Evolutionary conservation across 1,140 invertebrate species (phyloP), one percentile per base, ranked within the genome.

Genomic region (Drosophila arizonae): DNA sequence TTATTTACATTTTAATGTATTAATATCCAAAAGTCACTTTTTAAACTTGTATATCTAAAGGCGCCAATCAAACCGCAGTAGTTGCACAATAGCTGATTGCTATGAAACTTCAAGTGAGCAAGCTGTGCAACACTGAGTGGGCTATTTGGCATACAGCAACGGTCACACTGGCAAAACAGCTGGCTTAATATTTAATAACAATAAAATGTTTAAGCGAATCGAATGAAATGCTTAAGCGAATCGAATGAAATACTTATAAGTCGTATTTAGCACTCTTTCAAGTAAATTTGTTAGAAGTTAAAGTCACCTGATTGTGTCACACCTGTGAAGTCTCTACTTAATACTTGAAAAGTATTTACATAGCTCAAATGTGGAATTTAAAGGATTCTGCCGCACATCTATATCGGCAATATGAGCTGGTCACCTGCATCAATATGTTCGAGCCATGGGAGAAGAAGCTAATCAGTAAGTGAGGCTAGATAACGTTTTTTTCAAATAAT

Each of bases 361-460:
- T 17, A 54, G 30, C 9, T 3, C 81, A 68, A 63, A 90, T 90
- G 89, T 65, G 86, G 13, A 76, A 91, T 39, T 43, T 85, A 3
- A 91, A 90, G 45, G 77, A 90, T 28, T 57, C 73, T 15, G 72
- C 81, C 1, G 46, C 64, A 3, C 69, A 89, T 33, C 72, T 87
- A 11, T 91, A 91, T 46, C 72, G 89, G 6, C 87, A 91, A 60
- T 91, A 91, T 57, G 90, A 91, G 41, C 65, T 86, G 33, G 65
- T 88, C 3, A 91, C 90, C 2, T 90, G 90, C 70, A 77, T 86
- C 0, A 79, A 90, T 33, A 91, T 91, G 90, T 89, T 91, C n/a
- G 90, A 91, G 60, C 90, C 90, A 6, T 91, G 90, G 90, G 90
- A 91, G 36, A 76, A 74, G 65, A 91, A 91, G 43, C 51, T 91